Conservation (phyloP, 2,113 vertebrate genomes). For the Ictidomys tridecemlineatus region DNA sequence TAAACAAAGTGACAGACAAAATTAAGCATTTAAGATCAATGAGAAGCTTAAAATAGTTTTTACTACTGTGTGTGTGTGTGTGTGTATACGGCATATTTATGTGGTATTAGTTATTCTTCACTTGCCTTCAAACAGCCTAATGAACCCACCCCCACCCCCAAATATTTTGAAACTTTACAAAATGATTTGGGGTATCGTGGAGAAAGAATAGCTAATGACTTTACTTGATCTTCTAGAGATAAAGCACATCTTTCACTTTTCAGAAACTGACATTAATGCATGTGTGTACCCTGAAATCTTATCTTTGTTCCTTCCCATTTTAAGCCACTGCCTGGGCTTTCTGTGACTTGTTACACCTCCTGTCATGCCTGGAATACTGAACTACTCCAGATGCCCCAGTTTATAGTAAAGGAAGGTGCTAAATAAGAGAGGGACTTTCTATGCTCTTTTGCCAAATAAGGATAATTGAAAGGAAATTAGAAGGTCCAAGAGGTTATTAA, state of each 20-base stretch:
- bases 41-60: background rate
- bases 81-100: too few relatives aligned
- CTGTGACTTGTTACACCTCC: background rate
- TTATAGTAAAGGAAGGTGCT: background rate
- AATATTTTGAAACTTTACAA: background rate
- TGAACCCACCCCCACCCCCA: background rate
- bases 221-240: background rate
- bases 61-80: background rate
- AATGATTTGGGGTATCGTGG: background rate
- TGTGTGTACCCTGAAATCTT: background rate
- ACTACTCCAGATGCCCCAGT: background rate
- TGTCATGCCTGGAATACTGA: background rate
- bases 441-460: background rate
- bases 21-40: background rate
- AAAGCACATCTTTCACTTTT: background rate
- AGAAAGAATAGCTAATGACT: background rate
- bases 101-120: background rate
- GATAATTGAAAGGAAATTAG: background rate
- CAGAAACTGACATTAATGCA: background rate
- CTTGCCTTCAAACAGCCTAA: conserved; percentile 3
- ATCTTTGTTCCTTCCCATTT: background rate
- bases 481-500: conserved; percentile 29
- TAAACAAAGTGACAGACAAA: background rate
- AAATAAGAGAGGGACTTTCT: background rate
- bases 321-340: background rate